Evolutionary conservation across 2,113 vertebrate genomes (phyloP).

Genomic region (Enhydra lutris): DNA sequence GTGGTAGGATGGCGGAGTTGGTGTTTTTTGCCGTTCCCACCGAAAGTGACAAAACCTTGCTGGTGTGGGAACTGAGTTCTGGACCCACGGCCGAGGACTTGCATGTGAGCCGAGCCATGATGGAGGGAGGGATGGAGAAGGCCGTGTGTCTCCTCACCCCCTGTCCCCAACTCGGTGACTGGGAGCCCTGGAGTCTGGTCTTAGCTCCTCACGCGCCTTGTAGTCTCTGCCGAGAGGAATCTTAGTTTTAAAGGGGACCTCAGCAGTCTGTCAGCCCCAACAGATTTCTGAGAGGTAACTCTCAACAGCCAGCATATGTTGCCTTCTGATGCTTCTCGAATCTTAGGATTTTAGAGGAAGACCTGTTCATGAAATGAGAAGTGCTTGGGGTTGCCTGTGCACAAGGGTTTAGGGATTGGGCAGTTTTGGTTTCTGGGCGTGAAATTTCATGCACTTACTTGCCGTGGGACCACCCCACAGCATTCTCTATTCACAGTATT

Average conservation of each 20-base stretch:
- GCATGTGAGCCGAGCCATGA: slow-evolving; percentile 40
- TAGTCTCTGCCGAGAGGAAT: not conserved
- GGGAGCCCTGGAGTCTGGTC: not conserved
- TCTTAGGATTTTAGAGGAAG: not conserved
- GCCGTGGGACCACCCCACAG: slow-evolving; percentile 61
- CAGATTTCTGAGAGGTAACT: not conserved
- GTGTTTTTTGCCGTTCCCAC: slow-evolving; percentile 82
- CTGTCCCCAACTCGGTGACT: rapidly evolving
- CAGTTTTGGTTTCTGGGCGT: not conserved
- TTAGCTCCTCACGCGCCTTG: rapidly evolving
- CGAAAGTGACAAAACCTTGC: slow-evolving; percentile 81
- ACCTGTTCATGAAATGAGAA: not conserved
- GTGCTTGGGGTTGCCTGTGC: not conserved
- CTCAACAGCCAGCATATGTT: not conserved
- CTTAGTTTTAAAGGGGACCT: not conserved
- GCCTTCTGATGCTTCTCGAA: not conserved
- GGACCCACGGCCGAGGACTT: slow-evolving; percentile 60
- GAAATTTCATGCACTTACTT: not conserved
- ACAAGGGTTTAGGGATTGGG: not conserved
- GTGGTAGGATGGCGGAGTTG: slow-evolving; percentile 78
- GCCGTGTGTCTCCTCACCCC: too few relatives aligned
- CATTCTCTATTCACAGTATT: slow-evolving; percentile 76
- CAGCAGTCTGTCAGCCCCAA: rapidly evolving
- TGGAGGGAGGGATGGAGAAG: slow-evolving; percentile 79
- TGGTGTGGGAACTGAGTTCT: slow-evolving; percentile 85